Conservation (phyloP, 2,888 invertebrate species). For the Callimorpha dominula region DNA sequence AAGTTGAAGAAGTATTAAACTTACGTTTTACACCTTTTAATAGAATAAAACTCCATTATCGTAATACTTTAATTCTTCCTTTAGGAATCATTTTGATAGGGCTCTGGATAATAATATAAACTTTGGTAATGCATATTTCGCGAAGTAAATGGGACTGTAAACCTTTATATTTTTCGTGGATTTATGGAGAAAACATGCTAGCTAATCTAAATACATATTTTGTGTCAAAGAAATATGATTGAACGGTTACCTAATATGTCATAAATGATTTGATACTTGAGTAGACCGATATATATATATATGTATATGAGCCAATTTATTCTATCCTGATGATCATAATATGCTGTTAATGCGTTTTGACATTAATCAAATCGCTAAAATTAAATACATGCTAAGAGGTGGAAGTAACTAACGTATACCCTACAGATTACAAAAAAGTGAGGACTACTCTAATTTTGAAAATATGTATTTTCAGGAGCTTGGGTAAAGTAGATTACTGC, state of each 20-base stretch:
- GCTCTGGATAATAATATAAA: neutral
- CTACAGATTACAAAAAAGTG: no score
- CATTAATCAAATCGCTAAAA: no score
- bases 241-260: slow-evolving; percentile 10
- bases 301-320: neutral
- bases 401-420: no score
- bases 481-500: no score
- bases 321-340: no score
- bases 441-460: no score
- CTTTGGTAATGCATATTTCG: neutral
- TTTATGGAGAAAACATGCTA: neutral
- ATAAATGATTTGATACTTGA: slow-evolving; percentile 4
- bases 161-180: neutral
- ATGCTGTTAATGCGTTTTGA: neutral
- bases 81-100: neutral
- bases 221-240: slow-evolving; percentile 6
- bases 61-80: neutral
- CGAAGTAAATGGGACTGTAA: neutral
- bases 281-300: neutral
- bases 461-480: no score
- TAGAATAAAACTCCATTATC: neutral
- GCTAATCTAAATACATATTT: slow-evolving; percentile 3
- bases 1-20: neutral
- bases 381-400: no score
- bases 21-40: neutral